Conservation (phyloP, 2,888 invertebrate genomes). For the Odontothrips loti region DNA sequence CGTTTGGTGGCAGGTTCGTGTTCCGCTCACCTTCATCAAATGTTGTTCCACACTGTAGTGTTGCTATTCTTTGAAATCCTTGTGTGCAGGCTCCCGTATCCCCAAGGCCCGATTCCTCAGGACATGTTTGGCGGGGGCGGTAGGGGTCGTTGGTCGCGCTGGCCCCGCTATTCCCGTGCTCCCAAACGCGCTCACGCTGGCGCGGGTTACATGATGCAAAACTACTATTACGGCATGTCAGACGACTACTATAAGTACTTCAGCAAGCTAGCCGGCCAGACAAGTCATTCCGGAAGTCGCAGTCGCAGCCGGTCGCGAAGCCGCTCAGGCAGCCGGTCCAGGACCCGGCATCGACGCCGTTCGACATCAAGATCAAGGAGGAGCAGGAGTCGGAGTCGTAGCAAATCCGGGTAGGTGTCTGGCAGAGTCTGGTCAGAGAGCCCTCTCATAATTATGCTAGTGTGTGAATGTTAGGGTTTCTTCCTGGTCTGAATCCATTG, state of each 20-base stretch:
- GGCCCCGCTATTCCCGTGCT: slow-evolving; percentile 37
- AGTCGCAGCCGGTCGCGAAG: slow-evolving; percentile 43
- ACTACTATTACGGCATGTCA: slow-evolving; percentile 37
- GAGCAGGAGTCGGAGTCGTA: slow-evolving; percentile 41
- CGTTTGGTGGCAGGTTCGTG: background rate
- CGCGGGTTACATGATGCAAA: slow-evolving; percentile 36
- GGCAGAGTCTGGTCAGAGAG: slow-evolving; percentile 16
- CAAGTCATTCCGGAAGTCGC: slow-evolving; percentile 46
- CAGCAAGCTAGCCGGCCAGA: slow-evolving; percentile 56
- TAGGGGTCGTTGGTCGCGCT: slow-evolving; percentile 40
- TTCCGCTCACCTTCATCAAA: background rate
- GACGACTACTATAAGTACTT: slow-evolving; percentile 47
- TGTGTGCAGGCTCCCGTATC: slow-evolving; percentile 27
- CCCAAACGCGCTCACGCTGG: slow-evolving; percentile 29
- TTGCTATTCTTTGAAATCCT: too few relatives aligned
- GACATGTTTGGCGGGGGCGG: slow-evolving; percentile 29
- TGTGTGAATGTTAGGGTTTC: too few relatives aligned
- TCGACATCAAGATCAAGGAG: slow-evolving; percentile 44
- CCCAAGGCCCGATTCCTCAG: slow-evolving; percentile 29
- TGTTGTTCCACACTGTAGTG: background rate
- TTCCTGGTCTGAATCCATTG: too few relatives aligned
- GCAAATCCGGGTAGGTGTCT: slow-evolving; percentile 42
- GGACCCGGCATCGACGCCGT: slow-evolving; percentile 42
- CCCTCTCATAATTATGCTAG: background rate
- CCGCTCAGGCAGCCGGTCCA: slow-evolving; percentile 42